A percentile compares a stretch with the other conserved stretches of the same genome.
phyloP scores from a whole-genome alignment of 92 coral and sea anemone species.

The Porites rus region DNA sequence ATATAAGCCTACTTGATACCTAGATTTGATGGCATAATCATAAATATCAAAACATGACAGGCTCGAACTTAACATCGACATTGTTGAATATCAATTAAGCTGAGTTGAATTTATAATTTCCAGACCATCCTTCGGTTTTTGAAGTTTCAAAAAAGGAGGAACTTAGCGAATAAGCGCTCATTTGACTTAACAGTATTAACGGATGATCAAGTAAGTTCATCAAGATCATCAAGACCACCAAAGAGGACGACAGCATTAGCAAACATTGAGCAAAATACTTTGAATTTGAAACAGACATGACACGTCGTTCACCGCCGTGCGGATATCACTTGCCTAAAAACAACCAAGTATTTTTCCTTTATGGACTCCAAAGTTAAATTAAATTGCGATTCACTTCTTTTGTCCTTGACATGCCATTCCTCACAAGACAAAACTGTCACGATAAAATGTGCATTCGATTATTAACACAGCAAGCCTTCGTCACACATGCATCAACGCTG shows the following conservation, averaged over 20 bases:
- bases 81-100: background rate
- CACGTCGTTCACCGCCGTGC: conserved; percentile 1
- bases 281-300: background rate
- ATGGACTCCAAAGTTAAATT: background rate
- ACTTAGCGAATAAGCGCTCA: background rate
- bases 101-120: background rate
- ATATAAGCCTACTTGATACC: background rate
- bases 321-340: background rate
- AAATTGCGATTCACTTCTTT: background rate
- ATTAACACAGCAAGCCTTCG: conserved; percentile 33
- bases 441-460: conserved; percentile 38
- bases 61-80: background rate
- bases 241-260: background rate
- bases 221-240: background rate
- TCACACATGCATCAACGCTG: conserved; percentile 14
- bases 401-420: conserved; percentile 11
- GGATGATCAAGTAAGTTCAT: background rate
- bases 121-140: background rate
- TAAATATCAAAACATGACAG: background rate
- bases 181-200: background rate
- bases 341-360: background rate
- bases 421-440: conserved; percentile 19
- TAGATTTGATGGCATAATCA: background rate
- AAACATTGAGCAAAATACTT: background rate
- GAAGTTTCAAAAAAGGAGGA: background rate